A percentile compares a stretch with the other conserved stretches of the same genome.
phyloP scores from a whole-genome alignment of 2,797 vertebrate genomes.

The Sebastes iracundus region DNA sequence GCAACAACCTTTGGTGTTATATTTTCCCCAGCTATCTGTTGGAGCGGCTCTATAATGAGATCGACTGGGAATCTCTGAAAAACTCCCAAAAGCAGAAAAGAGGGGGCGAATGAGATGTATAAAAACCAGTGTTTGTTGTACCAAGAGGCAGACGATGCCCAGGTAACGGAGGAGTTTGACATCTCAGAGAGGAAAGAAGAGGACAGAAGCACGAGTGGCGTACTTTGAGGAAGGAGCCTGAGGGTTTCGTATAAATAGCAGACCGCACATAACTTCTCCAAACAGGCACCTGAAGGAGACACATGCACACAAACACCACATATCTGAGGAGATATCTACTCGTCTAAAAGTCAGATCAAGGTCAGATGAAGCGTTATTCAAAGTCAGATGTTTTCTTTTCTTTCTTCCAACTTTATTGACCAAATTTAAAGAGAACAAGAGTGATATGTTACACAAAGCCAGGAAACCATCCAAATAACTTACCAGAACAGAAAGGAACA shows the following conservation, averaged over 20 bases:
- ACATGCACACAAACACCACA: background rate
- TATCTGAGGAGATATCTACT: background rate
- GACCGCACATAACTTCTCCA: constrained; percentile 7
- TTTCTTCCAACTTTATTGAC: background rate
- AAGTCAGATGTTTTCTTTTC: background rate
- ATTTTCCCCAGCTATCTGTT: constrained; percentile 40
- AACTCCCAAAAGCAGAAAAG: constrained; percentile 35
- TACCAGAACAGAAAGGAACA: too few relatives aligned
- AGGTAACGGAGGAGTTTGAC: constrained; percentile 42
- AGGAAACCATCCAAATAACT: background rate
- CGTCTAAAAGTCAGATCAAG: background rate
- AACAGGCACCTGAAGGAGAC: background rate
- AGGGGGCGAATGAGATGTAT: background rate
- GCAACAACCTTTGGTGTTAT: constrained; percentile 32
- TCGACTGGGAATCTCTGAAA: constrained; percentile 51
- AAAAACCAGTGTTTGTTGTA: constrained; percentile 6
- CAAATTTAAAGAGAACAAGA: background rate
- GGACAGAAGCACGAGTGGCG: background rate
- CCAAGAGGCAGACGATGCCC: constrained; percentile 18
- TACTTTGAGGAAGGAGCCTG: constrained; percentile 33
- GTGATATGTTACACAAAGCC: background rate
- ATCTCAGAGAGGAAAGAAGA: constrained; percentile 24
- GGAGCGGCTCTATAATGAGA: constrained; percentile 59
- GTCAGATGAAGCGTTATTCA: background rate
- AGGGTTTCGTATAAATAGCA: constrained; percentile 48